Evolutionary conservation across 2,113 vertebrate species (phyloP).

Genomic region (Neomonachus schauinslandi): DNA sequence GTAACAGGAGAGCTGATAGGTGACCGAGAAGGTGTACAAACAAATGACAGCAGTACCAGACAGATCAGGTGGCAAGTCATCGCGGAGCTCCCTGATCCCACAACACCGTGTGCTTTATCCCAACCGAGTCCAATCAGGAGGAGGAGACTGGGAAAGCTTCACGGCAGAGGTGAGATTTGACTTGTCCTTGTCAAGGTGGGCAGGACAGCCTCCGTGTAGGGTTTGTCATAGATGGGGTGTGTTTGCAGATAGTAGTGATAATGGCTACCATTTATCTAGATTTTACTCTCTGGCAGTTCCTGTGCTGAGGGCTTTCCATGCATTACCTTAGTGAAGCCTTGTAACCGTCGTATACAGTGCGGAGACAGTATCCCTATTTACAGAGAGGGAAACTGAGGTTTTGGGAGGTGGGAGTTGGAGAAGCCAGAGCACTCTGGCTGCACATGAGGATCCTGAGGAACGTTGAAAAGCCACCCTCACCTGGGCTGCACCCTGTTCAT

Average conservation of each 20-base stretch:
- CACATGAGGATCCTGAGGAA: background rate
- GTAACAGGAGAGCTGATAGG: background rate
- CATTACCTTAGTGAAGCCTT: background rate
- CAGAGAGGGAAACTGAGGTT: background rate
- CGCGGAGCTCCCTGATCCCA: fast-evolving
- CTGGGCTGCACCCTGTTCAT: background rate
- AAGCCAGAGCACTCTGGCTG: too few species aligned
- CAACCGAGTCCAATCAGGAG: background rate
- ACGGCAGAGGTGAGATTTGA: background rate
- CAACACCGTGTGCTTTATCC: background rate
- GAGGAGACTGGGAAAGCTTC: background rate
- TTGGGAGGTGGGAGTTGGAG: background rate
- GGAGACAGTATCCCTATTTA: background rate
- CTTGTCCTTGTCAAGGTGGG: background rate
- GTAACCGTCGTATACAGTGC: fast-evolving
- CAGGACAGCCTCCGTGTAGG: background rate
- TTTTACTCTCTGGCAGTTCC: background rate
- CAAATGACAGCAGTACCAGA: background rate
- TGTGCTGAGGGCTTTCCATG: background rate
- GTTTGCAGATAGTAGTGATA: background rate
- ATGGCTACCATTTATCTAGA: background rate
- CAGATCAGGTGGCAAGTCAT: background rate
- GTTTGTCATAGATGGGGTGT: background rate
- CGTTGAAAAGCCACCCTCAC: background rate
- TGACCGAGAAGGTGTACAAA: background rate